These are phyloP conservation scores for Emys orbicularis DNA, from an alignment of 2,797 vertebrate genomes.

Conservation along the genomic window DNA sequence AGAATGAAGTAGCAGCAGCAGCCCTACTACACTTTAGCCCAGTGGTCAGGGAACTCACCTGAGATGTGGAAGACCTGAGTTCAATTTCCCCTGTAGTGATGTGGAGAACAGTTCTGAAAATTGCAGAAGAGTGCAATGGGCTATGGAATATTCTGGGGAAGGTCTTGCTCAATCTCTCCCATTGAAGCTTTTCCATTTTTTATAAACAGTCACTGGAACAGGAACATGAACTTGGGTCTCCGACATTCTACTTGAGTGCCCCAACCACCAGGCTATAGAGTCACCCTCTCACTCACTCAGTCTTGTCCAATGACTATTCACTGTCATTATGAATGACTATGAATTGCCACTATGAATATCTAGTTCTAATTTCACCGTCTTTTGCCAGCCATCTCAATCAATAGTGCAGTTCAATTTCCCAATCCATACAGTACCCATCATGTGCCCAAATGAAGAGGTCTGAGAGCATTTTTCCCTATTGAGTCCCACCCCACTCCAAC, in stretches of 20 bases:
- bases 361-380: no score
- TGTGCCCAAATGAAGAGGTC: background rate
- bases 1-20: background rate
- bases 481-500: background rate
- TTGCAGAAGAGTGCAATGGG: no score
- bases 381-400: background rate
- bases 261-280: no score
- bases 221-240: no score
- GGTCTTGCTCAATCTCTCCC: background rate
- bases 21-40: background rate
- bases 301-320: no score
- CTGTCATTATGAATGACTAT: no score
- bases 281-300: no score
- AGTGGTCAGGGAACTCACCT: background rate
- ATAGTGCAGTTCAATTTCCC: background rate
- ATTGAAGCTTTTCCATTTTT: background rate
- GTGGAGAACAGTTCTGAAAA: background rate
- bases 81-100: background rate
- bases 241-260: no score
- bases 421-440: background rate
- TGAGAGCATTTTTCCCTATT: background rate
- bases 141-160: background rate
- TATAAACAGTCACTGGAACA: background rate
- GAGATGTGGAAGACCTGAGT: background rate
- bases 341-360: no score